These are phyloP conservation scores for Lepidostoma basale DNA, from an alignment of 1,140 invertebrate genomes.

Conservation along the genomic window DNA sequence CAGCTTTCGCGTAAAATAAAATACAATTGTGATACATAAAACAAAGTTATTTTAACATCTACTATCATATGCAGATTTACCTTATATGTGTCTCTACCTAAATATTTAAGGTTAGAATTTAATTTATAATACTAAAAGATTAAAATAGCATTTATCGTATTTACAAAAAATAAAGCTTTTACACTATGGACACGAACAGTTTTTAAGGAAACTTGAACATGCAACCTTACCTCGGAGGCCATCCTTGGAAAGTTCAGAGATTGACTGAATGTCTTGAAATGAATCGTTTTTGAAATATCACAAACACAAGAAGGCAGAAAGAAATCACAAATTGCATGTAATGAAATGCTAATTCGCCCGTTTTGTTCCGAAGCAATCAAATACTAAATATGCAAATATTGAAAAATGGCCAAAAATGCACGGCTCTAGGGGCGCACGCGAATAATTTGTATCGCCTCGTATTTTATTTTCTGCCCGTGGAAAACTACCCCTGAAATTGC, in stretches of 20 bases:
- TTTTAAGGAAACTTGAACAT: no score
- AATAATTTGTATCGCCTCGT: constrained; percentile 29
- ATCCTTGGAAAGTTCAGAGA: constrained; percentile 1
- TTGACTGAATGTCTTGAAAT: neutral
- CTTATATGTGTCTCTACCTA: no score
- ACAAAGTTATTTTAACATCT: no score
- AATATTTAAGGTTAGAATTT: no score
- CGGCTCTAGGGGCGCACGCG: constrained; percentile 24
- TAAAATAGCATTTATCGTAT: no score
- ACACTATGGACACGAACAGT: no score
- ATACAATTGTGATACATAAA: no score
- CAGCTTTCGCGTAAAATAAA: no score
- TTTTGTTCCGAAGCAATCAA: constrained; percentile 42
- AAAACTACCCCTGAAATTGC: constrained; percentile 16
- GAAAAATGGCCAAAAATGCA: constrained; percentile 14
- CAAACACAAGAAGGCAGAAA: constrained; percentile 10
- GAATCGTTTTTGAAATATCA: constrained; percentile 11
- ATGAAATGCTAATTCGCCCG: constrained; percentile 39
- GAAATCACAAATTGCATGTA: constrained; percentile 41
- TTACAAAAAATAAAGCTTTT: no score
- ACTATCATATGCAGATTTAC: no score
- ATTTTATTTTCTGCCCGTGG: neutral
- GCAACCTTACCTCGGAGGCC: neutral
- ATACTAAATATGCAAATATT: constrained; percentile 37
- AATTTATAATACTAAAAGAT: no score